Evolutionary conservation across 2,888 invertebrate species (phyloP).

Genomic region (Pseudoips prasinana): DNA sequence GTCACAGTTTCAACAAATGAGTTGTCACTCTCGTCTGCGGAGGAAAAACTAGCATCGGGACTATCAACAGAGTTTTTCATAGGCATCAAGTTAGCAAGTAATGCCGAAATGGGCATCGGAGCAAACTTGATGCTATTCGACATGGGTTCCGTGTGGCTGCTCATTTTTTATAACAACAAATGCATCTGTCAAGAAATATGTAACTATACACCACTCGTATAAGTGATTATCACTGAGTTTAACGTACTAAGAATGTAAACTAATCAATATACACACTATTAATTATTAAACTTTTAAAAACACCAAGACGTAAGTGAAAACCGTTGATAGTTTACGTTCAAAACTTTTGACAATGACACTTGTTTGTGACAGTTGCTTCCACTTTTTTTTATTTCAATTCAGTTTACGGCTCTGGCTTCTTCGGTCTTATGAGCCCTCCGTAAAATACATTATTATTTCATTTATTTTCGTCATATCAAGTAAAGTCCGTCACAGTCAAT

Average conservation of each 20-base stretch:
- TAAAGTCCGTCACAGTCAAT: too few species aligned
- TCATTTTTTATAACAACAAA: conserved; percentile 40
- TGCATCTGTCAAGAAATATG: conserved; percentile 12
- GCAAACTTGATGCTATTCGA: conserved; percentile 69
- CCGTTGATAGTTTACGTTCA: too few species aligned
- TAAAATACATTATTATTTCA: too few species aligned
- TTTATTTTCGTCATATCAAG: too few species aligned
- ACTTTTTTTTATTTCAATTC: not conserved
- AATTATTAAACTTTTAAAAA: too few species aligned
- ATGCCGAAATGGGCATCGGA: conserved; percentile 73
- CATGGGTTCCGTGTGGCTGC: conserved; percentile 60
- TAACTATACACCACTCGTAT: conserved; percentile 3
- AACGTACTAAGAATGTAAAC: not conserved
- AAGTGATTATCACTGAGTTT: conserved; percentile 5
- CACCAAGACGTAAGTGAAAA: too few species aligned
- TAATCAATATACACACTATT: too few species aligned
- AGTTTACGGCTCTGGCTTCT: too few species aligned
- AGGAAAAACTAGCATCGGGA: conserved; percentile 54
- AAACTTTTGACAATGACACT: conserved; percentile 19
- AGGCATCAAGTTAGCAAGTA: conserved; percentile 66
- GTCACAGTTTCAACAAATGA: conserved; percentile 53
- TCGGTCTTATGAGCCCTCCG: too few species aligned
- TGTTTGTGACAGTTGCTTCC: conserved; percentile 2
- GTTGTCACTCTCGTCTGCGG: conserved; percentile 62
- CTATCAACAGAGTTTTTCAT: conserved; percentile 50